phyloP scores from a whole-genome alignment of 1,140 invertebrate genomes.

The Trachymyrmex cornetzi region DNA sequence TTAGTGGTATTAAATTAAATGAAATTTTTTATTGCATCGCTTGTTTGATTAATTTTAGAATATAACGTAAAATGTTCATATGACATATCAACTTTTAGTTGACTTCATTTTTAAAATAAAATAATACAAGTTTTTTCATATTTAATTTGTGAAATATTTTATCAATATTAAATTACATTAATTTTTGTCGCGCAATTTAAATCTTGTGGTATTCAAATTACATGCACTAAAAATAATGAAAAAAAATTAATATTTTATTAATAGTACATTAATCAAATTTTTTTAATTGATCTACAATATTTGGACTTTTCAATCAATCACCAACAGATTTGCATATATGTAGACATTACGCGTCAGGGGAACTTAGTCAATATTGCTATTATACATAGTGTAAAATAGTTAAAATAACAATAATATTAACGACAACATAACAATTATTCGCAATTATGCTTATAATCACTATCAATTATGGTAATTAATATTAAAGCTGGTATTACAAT shows the following conservation, averaged over 20 bases:
- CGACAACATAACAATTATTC: conserved; percentile 41
- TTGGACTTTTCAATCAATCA: not conserved
- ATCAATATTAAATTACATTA: conserved; percentile 8
- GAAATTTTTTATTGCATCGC: not conserved
- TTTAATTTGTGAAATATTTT: conserved; percentile 20
- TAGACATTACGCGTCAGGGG: not conserved
- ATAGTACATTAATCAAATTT: not conserved
- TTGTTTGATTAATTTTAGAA: conserved; percentile 4
- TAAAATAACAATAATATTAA: conserved; percentile 35
- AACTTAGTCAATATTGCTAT: conserved; percentile 17
- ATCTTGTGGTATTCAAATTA: not conserved
- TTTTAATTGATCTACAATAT: not conserved
- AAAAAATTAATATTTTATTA: not conserved
- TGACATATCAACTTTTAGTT: conserved; percentile 3
- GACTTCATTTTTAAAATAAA: not conserved
- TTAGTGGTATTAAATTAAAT: conserved; percentile 21
- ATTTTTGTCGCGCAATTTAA: not conserved
- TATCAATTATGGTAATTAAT: conserved; percentile 59
- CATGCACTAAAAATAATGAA: not conserved
- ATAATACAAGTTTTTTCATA: not conserved
- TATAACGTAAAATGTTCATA: not conserved
- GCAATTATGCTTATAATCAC: conserved; percentile 53
- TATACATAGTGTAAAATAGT: not conserved
- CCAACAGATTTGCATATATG: not conserved
- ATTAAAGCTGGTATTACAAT: conserved; percentile 59